Evolutionary conservation across 2,888 invertebrate species (phyloP), one percentile per base, ranked within the genome.

Genomic region (Toxonevra muliebris): DNA sequence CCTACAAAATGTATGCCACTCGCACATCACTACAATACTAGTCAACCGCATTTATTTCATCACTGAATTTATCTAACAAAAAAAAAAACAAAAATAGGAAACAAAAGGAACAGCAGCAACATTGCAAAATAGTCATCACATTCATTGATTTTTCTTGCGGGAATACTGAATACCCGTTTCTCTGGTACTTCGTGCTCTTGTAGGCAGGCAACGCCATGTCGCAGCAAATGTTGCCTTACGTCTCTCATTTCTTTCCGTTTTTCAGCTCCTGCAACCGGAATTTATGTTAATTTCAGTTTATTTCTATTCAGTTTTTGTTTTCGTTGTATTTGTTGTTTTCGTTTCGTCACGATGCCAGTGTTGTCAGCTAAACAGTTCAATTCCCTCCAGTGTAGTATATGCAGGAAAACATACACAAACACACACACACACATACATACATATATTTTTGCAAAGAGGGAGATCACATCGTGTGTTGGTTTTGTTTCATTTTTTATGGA

Each of bases 81-180:
- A 13, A 13, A 45, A 45, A 45, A 4, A 48, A 3, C 48, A 8
- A 48, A 48, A 48, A 1, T 5, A 5, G 15, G 11, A 48, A 48
- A 48, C n/a, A n/a, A 48, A 45, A 45, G 13, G 45, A 45, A 45
- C 13, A 45, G 45, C 5, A 48, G 48, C 48, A 48, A 48, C 13
- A 15, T 15, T 48, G 48, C n/a, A 48, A 48, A 48, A 15, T 13
- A 8, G 48, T 13, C 48, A 42, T 65, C 42, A 55, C 42, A 45
- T 54, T 54, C 66, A 66, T 66, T 66, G 66, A 66, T 66, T 66
- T 66, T 66, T 66, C 66, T 60, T 66, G 17, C 40, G 66, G 66
- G 66, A 66, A 66, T 66, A 60, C 53, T 17, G 0, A 48, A 8
- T 15, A 48, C 15, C 65, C 50, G 59, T 52, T 42, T 65, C 65